phyloP scores from a whole-genome alignment of 2,888 invertebrate species.

The Brachylomia viminalis region DNA sequence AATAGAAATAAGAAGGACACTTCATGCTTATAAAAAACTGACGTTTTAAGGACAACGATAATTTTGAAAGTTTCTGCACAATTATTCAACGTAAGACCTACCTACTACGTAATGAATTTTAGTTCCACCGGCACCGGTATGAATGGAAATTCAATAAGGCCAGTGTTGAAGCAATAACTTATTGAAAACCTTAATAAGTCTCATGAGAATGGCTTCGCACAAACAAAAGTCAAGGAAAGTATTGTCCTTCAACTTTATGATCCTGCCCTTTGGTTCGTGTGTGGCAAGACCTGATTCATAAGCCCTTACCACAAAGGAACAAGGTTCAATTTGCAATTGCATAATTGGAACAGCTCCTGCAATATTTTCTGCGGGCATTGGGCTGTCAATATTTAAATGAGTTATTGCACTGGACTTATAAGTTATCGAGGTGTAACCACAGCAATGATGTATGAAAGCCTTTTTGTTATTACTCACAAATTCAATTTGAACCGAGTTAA shows the following conservation, averaged over 20 bases:
- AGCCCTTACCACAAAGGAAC: conserved; percentile 5
- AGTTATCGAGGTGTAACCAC: conserved; percentile 44
- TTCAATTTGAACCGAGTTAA: conserved; percentile 42
- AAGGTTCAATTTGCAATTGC: conserved; percentile 31
- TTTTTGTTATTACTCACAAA: conserved; percentile 35
- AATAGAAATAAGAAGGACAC: neutral
- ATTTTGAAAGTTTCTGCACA: neutral
- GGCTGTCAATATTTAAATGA: conserved; percentile 70
- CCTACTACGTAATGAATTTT: neutral
- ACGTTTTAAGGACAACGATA: neutral
- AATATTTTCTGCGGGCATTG: conserved; percentile 59
- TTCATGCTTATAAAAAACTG: neutral
- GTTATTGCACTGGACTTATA: conserved; percentile 55
- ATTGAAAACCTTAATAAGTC: conserved; percentile 58
- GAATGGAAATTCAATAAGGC: conserved; percentile 51
- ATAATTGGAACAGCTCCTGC: conserved; percentile 34
- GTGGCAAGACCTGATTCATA: conserved; percentile 30
- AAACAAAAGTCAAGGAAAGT: conserved; percentile 69
- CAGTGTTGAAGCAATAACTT: conserved; percentile 60
- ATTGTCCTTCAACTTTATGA: conserved; percentile 72
- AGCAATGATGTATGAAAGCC: conserved; percentile 52
- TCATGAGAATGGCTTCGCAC: conserved; percentile 47
- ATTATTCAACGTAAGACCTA: neutral
- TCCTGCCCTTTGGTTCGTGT: conserved; percentile 50
- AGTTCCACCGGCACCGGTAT: neutral